These are phyloP conservation scores for Psix sp. DNA, from an alignment of 1,140 invertebrate species.

Conservation along the genomic window DNA sequence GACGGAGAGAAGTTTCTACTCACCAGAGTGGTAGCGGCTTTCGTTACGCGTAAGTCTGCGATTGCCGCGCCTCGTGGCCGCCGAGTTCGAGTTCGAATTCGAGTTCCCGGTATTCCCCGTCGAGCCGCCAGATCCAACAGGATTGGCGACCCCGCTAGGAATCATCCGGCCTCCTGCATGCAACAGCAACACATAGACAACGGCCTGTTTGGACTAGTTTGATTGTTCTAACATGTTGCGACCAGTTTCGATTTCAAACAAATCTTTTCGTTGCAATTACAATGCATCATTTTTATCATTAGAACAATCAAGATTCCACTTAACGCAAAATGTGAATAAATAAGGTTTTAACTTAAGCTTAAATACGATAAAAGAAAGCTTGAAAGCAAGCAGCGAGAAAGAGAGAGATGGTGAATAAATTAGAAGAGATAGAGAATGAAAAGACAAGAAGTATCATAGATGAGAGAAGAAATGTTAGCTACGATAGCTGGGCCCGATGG, in stretches of 20 bases:
- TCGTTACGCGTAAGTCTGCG: slow-evolving; percentile 94
- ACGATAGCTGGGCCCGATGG: neutral
- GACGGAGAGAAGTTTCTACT: slow-evolving; percentile 68
- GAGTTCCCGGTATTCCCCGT: slow-evolving; percentile 77
- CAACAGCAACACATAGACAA: slow-evolving; percentile 76
- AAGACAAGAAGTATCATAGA: neutral
- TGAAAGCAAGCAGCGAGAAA: slow-evolving; percentile 16
- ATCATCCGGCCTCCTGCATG: slow-evolving; percentile 75
- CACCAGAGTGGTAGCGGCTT: slow-evolving; percentile 97
- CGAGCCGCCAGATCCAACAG: slow-evolving; percentile 73
- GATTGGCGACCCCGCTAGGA: slow-evolving; percentile 73
- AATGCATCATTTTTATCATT: slow-evolving; percentile 1
- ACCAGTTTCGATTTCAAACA: neutral
- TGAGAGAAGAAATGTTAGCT: slow-evolving; percentile 11
- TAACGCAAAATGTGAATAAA: slow-evolving; percentile 28
- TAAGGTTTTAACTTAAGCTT: slow-evolving; percentile 29
- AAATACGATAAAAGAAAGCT: slow-evolving; percentile 17
- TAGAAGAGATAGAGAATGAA: slow-evolving; percentile 4
- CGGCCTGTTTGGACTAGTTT: slow-evolving; percentile 25
- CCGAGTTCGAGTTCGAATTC: slow-evolving; percentile 73
- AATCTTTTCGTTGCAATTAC: neutral
- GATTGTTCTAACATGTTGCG: slow-evolving; percentile 35
- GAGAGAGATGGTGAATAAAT: slow-evolving; percentile 15
- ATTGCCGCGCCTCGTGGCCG: slow-evolving; percentile 86
- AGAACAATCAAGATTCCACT: slow-evolving; percentile 30